Conservation (phyloP, 2,888 invertebrate genomes). For the Acrocera orbiculus region DNA sequence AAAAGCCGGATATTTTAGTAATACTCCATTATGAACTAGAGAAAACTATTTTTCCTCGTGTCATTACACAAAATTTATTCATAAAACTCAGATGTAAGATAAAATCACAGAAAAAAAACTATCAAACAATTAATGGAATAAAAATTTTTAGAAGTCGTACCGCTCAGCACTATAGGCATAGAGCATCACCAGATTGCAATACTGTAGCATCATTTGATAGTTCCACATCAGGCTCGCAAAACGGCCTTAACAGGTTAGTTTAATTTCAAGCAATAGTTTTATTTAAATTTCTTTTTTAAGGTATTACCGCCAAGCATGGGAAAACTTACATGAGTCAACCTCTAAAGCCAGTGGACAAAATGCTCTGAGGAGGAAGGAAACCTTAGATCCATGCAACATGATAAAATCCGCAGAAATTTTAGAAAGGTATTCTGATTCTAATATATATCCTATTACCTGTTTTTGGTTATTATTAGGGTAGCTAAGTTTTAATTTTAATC, state of each 20-base stretch:
- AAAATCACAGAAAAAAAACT: too few species aligned
- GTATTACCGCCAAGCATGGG: conserved; percentile 86
- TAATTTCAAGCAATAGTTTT: conserved; percentile 1
- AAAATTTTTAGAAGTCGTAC: conserved; percentile 68
- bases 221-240: conserved; percentile 67
- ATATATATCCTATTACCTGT: too few species aligned
- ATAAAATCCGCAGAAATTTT: conserved; percentile 31
- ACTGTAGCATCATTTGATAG: conserved; percentile 81
- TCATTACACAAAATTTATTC: conserved; percentile 13
- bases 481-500: too few species aligned
- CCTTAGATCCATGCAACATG: conserved; percentile 44
- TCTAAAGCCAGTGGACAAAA: conserved; percentile 39
- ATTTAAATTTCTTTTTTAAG: conserved; percentile 14
- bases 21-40: conserved; percentile 26
- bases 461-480: too few species aligned
- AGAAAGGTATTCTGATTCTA: conserved; percentile 21
- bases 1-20: conserved; percentile 80
- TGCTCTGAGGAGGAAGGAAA: conserved; percentile 49
- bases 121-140: too few species aligned
- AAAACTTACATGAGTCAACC: conserved; percentile 71
- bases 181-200: conserved; percentile 78
- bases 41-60: conserved; percentile 14
- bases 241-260: conserved; percentile 54
- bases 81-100: too few species aligned
- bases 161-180: conserved; percentile 74